These are phyloP conservation scores for Liposcelis brunnea DNA, from an alignment of 2,888 invertebrate genomes.

Conservation along the genomic window DNA sequence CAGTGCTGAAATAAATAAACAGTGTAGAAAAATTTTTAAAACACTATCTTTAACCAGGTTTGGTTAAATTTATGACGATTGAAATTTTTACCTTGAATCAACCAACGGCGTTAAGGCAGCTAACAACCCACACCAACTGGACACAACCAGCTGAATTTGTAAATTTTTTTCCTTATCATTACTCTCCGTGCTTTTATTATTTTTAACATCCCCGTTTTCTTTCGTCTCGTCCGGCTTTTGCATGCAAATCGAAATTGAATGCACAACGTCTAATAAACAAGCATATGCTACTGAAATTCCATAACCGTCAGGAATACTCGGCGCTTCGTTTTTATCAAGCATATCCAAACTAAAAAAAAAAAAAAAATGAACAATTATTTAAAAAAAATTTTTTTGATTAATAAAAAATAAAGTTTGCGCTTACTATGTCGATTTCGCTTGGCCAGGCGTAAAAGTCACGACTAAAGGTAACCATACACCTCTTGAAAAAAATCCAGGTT, in stretches of 20 bases:
- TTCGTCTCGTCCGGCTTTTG: constrained; percentile 28
- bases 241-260: constrained; percentile 51
- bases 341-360: constrained; percentile 62
- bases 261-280: constrained; percentile 78
- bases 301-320: constrained; percentile 88
- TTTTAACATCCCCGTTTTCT: constrained; percentile 16
- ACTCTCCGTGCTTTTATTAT: constrained; percentile 23
- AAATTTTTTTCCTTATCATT: constrained; percentile 30
- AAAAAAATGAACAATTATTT: constrained; percentile 1
- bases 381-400: background rate
- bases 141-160: constrained; percentile 65
- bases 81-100: constrained; percentile 52
- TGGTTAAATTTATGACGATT: no score
- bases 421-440: constrained; percentile 83
- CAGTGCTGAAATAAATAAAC: constrained; percentile 41
- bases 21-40: constrained; percentile 11
- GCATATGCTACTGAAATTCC: constrained; percentile 92
- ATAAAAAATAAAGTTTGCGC: constrained; percentile 21
- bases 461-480: constrained; percentile 86
- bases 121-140: constrained; percentile 88
- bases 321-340: constrained; percentile 89
- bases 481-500: constrained; percentile 82
- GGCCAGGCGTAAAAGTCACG: constrained; percentile 65
- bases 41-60: constrained; percentile 4
- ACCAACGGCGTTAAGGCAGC: constrained; percentile 81